Evolutionary conservation across 2,888 invertebrate species (phyloP), one percentile per base, ranked within the genome.

Genomic region (Cheiracanthium punctorium): DNA sequence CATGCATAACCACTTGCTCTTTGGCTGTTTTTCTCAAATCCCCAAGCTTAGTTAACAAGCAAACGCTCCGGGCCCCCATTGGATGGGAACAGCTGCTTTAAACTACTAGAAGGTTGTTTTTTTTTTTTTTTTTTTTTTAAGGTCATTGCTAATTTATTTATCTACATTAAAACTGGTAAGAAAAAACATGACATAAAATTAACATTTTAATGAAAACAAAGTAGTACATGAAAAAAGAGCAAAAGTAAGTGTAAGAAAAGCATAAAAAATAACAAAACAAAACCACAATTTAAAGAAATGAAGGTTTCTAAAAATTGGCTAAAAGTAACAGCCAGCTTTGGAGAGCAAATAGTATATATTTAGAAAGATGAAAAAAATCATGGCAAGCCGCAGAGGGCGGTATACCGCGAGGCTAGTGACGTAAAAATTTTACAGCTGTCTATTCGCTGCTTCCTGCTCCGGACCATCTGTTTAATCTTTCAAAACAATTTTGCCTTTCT

Each of bases 391-490:
- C 67, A 75, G 76, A 82, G 71, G 65, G 64, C 64, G 65, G 72
- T 58, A 37, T 41, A 58, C 80, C 20, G 32, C n/a, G 69, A 81
- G 67, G 74, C 64, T 32, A 75, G 58, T 84, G 82, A 77, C 82
- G 82, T 77, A 84, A 82, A 64, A 41, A 67, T 77, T 81, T 77
- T 77, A 77, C 82, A 84, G 72, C 82, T 73, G 77, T 76, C 67
- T 84, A 77, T 76, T 52, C 48, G 64, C 73, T 65, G 64, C 73
- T 77, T 73, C 73, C 72, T 77, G 81, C 72, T 73, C 48, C 20
- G 28, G 48, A 75, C 76, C 82, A 84, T 84, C 82, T 84, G 82
- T 69, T 43, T 24, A 43, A 2, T 43, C 52, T 81, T 74, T 48
- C 32, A 30, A 82, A 75, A 71, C 82, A 81, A 33, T 33, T 69